These are phyloP conservation scores for Menura novaehollandiae DNA, from an alignment of 2,113 vertebrate genomes.

Conservation along the genomic window DNA sequence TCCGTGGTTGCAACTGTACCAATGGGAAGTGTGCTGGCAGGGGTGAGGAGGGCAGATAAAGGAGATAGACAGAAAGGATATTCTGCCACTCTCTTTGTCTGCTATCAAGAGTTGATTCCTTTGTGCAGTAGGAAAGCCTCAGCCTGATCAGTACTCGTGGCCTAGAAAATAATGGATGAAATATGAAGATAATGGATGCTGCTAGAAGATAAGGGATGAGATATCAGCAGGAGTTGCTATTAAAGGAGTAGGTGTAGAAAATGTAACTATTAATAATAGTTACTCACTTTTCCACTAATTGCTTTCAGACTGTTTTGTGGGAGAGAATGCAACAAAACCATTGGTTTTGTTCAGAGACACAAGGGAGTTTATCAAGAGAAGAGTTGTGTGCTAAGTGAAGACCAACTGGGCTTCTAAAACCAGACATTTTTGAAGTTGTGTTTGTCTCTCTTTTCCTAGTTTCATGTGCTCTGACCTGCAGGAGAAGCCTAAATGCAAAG, in stretches of 20 bases:
- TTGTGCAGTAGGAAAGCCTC: not conserved
- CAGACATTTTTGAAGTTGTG: not conserved
- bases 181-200: not conserved
- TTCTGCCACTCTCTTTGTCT: not conserved
- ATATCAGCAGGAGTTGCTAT: not conserved
- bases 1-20: rapidly evolving
- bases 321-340: not conserved
- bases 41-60: not conserved
- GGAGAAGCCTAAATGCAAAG: not conserved
- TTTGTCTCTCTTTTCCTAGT: not conserved
- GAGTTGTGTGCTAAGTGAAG: not conserved
- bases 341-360: not conserved
- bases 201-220: not conserved
- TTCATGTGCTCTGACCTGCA: not conserved
- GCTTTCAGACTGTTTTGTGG: not conserved
- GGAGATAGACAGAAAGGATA: not conserved
- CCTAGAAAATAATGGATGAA: not conserved
- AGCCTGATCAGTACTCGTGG: rapidly evolving
- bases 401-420: not conserved
- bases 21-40: not conserved
- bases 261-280: not conserved
- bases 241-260: not conserved
- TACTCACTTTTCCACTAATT: not conserved
- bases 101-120: not conserved
- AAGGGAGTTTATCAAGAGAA: not conserved